Evolutionary conservation across 1,140 invertebrate species (phyloP).

Genomic region (Drosophila burlai): DNA sequence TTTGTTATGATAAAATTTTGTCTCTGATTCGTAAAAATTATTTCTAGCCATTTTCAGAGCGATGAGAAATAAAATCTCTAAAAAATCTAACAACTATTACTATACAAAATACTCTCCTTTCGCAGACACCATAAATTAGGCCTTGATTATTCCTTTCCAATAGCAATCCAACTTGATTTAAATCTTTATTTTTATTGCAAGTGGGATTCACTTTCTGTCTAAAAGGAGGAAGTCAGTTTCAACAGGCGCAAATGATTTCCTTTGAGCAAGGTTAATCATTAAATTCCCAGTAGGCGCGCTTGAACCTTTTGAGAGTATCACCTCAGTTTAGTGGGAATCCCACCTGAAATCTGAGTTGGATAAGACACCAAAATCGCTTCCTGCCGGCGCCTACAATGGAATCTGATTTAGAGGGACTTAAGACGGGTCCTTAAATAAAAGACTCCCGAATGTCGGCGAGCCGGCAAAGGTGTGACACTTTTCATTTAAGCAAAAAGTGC

Average conservation of each 20-base stretch:
- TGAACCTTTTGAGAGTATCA: not conserved
- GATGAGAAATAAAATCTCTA: too few relatives aligned
- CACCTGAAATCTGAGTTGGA: slow-evolving; percentile 6
- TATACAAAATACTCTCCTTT: not conserved
- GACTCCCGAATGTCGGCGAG: slow-evolving; percentile 9
- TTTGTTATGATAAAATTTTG: too few relatives aligned
- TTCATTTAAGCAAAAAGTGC: slow-evolving; percentile 55
- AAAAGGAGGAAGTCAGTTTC: not conserved
- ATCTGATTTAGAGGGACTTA: slow-evolving; percentile 30
- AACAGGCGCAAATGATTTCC: not conserved
- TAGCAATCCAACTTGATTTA: not conserved
- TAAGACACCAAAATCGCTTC: slow-evolving; percentile 27
- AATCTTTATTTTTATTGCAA: slow-evolving; percentile 4
- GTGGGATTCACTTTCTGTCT: not conserved
- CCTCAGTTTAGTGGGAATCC: slow-evolving; percentile 8
- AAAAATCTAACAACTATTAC: not conserved
- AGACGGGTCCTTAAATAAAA: slow-evolving; percentile 14
- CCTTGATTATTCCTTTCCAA: not conserved
- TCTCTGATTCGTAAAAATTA: too few relatives aligned
- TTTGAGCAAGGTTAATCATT: not conserved
- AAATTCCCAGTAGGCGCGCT: not conserved
- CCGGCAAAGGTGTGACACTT: slow-evolving; percentile 42
- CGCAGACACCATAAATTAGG: not conserved
- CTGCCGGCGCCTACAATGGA: slow-evolving; percentile 12
- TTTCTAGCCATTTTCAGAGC: too few relatives aligned